phyloP scores from a whole-genome alignment of 2,888 invertebrate genomes.

The Ectemnius continuus region DNA sequence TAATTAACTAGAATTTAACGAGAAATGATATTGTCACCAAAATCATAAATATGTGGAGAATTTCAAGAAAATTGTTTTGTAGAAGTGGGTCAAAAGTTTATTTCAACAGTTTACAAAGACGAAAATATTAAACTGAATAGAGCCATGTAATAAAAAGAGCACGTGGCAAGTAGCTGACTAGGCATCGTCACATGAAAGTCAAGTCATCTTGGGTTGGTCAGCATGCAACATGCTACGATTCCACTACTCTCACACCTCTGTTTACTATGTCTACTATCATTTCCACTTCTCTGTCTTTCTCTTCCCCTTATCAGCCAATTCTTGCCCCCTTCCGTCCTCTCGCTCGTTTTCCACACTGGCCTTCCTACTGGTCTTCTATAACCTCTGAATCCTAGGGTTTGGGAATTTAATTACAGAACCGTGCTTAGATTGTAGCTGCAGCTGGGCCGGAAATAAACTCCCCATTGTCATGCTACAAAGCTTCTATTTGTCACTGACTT shows the following conservation, averaged over 20 bases:
- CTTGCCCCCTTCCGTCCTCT: too few species aligned
- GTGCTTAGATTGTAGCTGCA: slow-evolving; percentile 78
- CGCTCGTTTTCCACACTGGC: slow-evolving; percentile 26
- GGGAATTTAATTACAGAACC: slow-evolving; percentile 78
- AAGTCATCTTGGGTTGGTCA: slow-evolving; percentile 72
- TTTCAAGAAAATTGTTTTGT: too few species aligned
- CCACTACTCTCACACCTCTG: slow-evolving; percentile 41
- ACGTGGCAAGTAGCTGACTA: slow-evolving; percentile 76
- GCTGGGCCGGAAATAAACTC: slow-evolving; percentile 78
- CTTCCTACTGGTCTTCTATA: slow-evolving; percentile 61
- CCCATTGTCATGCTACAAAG: slow-evolving; percentile 77
- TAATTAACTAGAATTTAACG: too few species aligned
- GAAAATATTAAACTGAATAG: too few species aligned
- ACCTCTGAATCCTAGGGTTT: slow-evolving; percentile 75
- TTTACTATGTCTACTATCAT: slow-evolving; percentile 36
- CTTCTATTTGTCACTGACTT: slow-evolving; percentile 76
- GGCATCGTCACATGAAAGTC: slow-evolving; percentile 61
- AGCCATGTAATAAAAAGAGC: slow-evolving; percentile 57
- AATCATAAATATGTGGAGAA: too few species aligned
- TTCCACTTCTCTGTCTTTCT: slow-evolving; percentile 44
- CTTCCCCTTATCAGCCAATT: slow-evolving; percentile 25
- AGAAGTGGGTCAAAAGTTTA: too few species aligned
- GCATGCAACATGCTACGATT: slow-evolving; percentile 77
- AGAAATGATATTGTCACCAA: too few species aligned
- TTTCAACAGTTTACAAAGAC: too few species aligned